These are phyloP conservation scores for Folsomia candida DNA, from an alignment of 2,888 invertebrate genomes.

Conservation along the genomic window DNA sequence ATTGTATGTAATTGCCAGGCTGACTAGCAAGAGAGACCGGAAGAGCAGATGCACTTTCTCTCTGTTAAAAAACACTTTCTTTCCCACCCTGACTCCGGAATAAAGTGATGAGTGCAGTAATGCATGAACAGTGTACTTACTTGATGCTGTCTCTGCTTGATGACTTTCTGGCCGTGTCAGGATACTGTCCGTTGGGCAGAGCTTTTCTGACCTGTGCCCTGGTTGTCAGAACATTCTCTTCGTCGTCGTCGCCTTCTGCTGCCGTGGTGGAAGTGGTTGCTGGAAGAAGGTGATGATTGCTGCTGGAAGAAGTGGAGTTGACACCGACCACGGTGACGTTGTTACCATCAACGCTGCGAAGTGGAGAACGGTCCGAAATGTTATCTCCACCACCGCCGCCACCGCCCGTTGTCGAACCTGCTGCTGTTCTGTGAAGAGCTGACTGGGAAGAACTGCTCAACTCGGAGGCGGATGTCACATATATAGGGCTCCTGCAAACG, in stretches of 20 bases:
- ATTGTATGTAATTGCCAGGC: too few species aligned
- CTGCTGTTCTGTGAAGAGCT: conserved; percentile 44
- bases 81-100: too few species aligned
- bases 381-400: conserved; percentile 42
- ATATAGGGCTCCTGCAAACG: conserved; percentile 69
- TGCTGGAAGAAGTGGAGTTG: conserved; percentile 13
- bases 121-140: too few species aligned
- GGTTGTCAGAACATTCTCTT: conserved; percentile 26
- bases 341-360: conserved; percentile 23
- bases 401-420: too few species aligned
- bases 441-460: conserved; percentile 50
- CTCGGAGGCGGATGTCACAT: conserved; percentile 68
- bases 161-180: conserved; percentile 38
- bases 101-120: too few species aligned
- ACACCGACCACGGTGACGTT: conserved; percentile 34
- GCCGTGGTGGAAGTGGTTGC: neutral
- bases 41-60: too few species aligned
- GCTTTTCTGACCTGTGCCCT: conserved; percentile 29
- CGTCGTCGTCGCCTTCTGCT: conserved; percentile 14
- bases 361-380: conserved; percentile 45
- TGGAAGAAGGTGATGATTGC: neutral
- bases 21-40: too few species aligned
- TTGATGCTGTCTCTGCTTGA: conserved; percentile 45
- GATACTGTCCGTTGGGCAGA: conserved; percentile 46
- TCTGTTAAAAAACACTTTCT: too few species aligned